Evolutionary conservation across 2,113 vertebrate genomes (phyloP).

Genomic region (Ameiurus melas): DNA sequence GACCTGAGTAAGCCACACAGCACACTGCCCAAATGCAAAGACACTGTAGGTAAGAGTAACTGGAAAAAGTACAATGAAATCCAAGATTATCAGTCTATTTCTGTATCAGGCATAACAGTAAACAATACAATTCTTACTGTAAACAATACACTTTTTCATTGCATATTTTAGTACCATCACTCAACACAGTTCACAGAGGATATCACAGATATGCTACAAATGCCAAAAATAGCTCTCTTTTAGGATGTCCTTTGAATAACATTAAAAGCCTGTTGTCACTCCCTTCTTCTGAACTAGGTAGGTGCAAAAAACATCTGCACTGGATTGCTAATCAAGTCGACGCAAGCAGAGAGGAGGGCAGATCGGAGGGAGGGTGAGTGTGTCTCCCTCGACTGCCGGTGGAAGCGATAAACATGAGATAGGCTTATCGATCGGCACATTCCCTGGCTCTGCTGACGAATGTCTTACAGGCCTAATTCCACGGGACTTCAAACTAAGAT

Average conservation of each 20-base stretch:
- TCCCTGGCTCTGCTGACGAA: conserved; percentile 70
- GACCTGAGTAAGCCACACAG: conserved; percentile 45
- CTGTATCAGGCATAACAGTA: neutral
- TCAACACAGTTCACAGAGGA: neutral
- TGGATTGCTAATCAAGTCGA: conserved; percentile 46
- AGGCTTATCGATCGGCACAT: conserved; percentile 66
- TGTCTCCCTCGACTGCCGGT: conserved; percentile 49
- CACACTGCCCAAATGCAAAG: conserved; percentile 24
- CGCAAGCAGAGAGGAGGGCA: conserved; percentile 26
- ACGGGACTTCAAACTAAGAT: conserved; percentile 73
- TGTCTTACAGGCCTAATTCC: conserved; percentile 75
- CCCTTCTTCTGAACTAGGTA: neutral
- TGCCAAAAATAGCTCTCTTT: conserved; percentile 15
- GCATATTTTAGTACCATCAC: neutral
- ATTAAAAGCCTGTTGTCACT: conserved; percentile 26
- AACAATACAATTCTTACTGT: neutral
- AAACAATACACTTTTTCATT: neutral
- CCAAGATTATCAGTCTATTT: neutral
- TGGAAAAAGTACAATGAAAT: neutral
- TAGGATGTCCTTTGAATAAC: conserved; percentile 18
- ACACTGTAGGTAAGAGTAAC: conserved; percentile 4
- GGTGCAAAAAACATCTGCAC: conserved; percentile 26
- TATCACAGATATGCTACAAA: conserved; percentile 16
- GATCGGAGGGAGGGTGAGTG: conserved; percentile 12
- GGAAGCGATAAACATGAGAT: conserved; percentile 65